A percentile compares a stretch with the other conserved stretches of the same genome.
Conservation (phyloP, 2,113 vertebrate genomes). For the Hydropotes inermis region DNA sequence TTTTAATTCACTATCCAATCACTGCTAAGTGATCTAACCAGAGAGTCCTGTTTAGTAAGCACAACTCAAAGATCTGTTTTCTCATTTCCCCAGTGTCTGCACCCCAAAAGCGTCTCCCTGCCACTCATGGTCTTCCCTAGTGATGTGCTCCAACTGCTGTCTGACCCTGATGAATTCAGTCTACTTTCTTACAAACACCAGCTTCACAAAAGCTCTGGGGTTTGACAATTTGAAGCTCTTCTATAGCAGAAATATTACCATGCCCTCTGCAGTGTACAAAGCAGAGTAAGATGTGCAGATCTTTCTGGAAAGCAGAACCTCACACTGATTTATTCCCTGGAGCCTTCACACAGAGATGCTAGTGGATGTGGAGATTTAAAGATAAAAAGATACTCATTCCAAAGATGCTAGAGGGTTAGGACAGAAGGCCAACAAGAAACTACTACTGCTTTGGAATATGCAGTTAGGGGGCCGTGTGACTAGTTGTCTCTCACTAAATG, state of each 20-base stretch:
- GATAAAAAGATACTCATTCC: background rate
- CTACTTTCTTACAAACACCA: conserved; percentile 64
- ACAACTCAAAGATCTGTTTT: conserved; percentile 51
- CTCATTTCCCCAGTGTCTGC: conserved; percentile 41
- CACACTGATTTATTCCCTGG: background rate
- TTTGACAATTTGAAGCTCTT: conserved; percentile 45
- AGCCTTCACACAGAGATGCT: background rate
- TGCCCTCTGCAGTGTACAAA: conserved; percentile 41
- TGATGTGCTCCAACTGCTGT: conserved; percentile 69
- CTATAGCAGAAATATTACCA: conserved; percentile 55
- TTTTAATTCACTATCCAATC: conserved; percentile 49
- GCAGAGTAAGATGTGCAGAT: conserved; percentile 38
- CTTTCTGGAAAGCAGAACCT: conserved; percentile 11
- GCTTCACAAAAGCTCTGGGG: conserved; percentile 57
- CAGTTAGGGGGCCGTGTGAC: background rate
- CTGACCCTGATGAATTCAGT: conserved; percentile 75
- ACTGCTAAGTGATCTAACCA: conserved; percentile 49
- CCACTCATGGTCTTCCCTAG: conserved; percentile 47
- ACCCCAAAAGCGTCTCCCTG: conserved; percentile 54
- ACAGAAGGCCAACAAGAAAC: background rate
- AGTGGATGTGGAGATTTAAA: background rate
- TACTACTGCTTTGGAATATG: background rate
- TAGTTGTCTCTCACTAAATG: background rate
- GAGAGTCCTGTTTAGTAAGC: conserved; percentile 60
- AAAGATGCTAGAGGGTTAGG: background rate